Percentiles rank a stretch among this genome's conserved stretches.
Conservation (phyloP, 2,113 vertebrate species). For the Rana temporaria region DNA sequence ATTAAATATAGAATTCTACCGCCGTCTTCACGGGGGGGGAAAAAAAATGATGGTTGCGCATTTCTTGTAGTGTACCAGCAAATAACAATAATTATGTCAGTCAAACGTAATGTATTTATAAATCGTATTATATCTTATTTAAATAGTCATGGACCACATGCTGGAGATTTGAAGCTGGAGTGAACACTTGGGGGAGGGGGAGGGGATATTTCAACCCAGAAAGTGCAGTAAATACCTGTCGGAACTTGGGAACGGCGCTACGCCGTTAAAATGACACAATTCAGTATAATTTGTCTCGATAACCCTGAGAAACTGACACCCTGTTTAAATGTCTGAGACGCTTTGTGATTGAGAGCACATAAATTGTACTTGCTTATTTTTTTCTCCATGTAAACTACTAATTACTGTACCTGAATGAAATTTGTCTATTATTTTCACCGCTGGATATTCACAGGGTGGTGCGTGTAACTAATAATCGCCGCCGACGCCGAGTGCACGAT, state of each 20-base stretch:
- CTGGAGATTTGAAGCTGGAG: constrained; percentile 38
- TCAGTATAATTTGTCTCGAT: constrained; percentile 52
- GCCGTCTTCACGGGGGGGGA: constrained; percentile 23
- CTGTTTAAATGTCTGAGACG: constrained; percentile 57
- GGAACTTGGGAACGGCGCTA: constrained; percentile 45
- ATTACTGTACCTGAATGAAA: constrained; percentile 70
- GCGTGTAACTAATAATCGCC: constrained; percentile 53
- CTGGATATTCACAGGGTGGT: constrained; percentile 62
- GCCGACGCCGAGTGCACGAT: constrained; percentile 49
- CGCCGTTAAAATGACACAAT: constrained; percentile 56
- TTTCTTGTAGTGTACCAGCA: constrained; percentile 43
- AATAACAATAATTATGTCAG: constrained; percentile 52
- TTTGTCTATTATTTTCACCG: constrained; percentile 66
- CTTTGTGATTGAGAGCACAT: constrained; percentile 45
- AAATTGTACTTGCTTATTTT: constrained; percentile 59
- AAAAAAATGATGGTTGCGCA: constrained; percentile 46
- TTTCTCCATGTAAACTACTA: constrained; percentile 58
- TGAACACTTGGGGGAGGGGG: background rate
- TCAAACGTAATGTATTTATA: constrained; percentile 54
- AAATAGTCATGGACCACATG: constrained; percentile 53
- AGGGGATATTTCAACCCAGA: constrained; percentile 76
- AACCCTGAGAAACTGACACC: constrained; percentile 60
- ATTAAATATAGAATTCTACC: constrained; percentile 49
- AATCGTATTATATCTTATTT: constrained; percentile 54
- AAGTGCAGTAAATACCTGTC: constrained; percentile 56